Conservation (phyloP, 2,113 vertebrate species). For the Patagioenas fasciata region DNA sequence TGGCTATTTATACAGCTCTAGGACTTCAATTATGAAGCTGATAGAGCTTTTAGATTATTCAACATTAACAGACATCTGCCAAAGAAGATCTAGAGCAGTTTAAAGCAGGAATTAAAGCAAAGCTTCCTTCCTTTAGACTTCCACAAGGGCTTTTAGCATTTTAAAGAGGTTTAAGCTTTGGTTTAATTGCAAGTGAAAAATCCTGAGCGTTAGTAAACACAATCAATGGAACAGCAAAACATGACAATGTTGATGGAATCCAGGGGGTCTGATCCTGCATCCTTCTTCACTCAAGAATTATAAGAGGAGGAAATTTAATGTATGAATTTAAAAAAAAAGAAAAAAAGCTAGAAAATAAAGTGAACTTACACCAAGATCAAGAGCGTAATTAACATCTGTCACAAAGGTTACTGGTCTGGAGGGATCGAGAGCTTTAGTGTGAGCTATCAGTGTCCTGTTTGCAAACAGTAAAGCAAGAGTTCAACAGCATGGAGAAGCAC, state of each 20-base stretch:
- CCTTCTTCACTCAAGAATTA: not conserved
- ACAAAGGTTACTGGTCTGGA: conserved; percentile 89
- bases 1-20: not conserved
- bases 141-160: not conserved
- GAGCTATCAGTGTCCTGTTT: conserved; percentile 84
- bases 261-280: not conserved
- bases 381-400: conserved; percentile 77
- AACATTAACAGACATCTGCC: not conserved
- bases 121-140: conserved; percentile 3
- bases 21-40: not conserved
- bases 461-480: conserved; percentile 43
- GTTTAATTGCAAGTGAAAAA: conserved; percentile 42
- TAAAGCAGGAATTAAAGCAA: conserved; percentile 46
- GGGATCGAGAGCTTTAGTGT: conserved; percentile 87
- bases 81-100: not conserved
- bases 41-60: not conserved
- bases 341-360: not conserved
- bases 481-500: not conserved
- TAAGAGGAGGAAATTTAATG: not conserved
- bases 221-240: not conserved
- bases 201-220: not conserved
- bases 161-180: conserved; percentile 60
- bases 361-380: conserved; percentile 87
- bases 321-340: not conserved
- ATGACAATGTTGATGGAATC: not conserved